Evolutionary conservation across 2,888 invertebrate species (phyloP).

Genomic region (Tetranychus piercei): DNA sequence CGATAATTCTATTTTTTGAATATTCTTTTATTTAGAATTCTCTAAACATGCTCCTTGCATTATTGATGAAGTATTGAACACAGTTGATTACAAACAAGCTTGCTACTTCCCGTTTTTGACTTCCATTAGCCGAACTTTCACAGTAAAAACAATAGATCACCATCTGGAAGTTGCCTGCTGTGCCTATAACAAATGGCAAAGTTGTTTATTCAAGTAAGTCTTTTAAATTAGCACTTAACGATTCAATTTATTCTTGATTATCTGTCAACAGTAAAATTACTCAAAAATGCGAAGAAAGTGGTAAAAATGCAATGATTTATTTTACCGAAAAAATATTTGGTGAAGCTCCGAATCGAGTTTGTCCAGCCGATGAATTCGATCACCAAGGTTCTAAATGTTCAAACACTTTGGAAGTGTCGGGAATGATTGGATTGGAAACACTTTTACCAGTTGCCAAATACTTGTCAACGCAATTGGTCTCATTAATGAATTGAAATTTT

Average conservation of each 20-base stretch:
- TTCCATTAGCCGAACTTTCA: not conserved
- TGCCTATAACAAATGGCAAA: not conserved
- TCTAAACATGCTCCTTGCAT: not conserved
- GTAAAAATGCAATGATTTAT: not conserved
- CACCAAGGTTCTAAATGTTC: not conserved
- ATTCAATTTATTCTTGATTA: not conserved
- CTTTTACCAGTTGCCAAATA: no score
- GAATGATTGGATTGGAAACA: not conserved
- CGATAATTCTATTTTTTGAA: not conserved
- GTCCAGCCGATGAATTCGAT: not conserved
- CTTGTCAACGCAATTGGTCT: no score
- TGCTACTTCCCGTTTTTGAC: not conserved
- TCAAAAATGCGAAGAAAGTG: not conserved
- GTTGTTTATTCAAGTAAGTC: not conserved
- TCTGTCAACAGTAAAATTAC: not conserved
- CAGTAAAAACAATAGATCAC: not conserved
- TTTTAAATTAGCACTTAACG: not conserved
- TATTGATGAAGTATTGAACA: not conserved
- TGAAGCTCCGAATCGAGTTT: not conserved
- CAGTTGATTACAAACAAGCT: not conserved
- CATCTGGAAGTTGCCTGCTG: not conserved
- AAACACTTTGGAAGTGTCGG: not conserved
- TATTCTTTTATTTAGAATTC: not conserved
- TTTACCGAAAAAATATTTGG: not conserved
- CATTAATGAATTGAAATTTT: no score